Percentiles rank a stretch among this genome's conserved stretches.
Evolutionary conservation across 2,888 invertebrate genomes (phyloP).

Genomic region (Phyllotreta striolata): DNA sequence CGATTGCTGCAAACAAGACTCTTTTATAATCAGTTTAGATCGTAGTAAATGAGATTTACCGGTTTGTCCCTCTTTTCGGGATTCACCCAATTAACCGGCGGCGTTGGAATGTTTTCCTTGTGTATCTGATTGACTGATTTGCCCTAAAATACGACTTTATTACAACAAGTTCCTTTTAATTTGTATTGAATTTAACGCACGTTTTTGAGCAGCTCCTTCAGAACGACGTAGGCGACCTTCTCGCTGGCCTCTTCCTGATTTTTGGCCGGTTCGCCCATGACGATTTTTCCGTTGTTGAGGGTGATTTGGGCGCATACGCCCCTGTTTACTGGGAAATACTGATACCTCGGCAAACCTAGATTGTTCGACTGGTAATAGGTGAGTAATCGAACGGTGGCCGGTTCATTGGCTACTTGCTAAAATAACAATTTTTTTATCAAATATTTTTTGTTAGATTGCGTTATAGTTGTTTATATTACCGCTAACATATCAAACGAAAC

Average conservation of each 20-base stretch:
- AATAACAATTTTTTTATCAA: conserved; percentile 1
- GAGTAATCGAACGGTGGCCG: conserved; percentile 57
- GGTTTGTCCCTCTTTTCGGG: conserved; percentile 25
- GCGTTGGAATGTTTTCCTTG: conserved; percentile 38
- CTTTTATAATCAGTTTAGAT: conserved; percentile 10
- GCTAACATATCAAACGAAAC: conserved; percentile 44
- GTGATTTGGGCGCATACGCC: conserved; percentile 60
- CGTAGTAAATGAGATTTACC: no score
- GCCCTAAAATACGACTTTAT: conserved; percentile 29
- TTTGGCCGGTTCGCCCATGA: conserved; percentile 61
- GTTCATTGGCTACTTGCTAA: conserved; percentile 45
- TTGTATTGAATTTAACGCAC: conserved; percentile 30
- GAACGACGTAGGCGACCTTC: conserved; percentile 59
- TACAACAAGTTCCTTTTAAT: no score
- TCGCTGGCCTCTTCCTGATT: conserved; percentile 63
- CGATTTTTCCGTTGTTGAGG: conserved; percentile 61
- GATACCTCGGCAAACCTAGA: conserved; percentile 62
- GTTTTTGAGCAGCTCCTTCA: conserved; percentile 48
- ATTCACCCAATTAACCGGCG: conserved; percentile 46
- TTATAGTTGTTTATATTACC: conserved; percentile 36
- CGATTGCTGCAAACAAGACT: not conserved
- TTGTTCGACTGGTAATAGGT: conserved; percentile 60
- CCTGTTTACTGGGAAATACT: conserved; percentile 57
- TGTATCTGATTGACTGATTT: conserved; percentile 30
- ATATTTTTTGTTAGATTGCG: not conserved